phyloP scores from a whole-genome alignment of 2,797 vertebrate species.

The Discoglossus pictus region DNA sequence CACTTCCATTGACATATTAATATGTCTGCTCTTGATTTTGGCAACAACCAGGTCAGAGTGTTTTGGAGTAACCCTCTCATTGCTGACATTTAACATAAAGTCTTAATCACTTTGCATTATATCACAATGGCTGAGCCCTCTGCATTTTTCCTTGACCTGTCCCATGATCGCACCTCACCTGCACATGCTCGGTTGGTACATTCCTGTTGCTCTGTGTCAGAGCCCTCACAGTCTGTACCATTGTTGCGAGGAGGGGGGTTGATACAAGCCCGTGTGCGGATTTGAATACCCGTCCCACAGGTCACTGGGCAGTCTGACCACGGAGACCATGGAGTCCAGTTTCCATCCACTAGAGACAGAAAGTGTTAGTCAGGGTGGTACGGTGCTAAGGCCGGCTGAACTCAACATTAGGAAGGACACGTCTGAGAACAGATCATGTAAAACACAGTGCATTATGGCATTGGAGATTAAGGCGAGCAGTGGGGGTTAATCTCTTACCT shows the following conservation, averaged over 20 bases:
- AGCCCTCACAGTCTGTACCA: slow-evolving; percentile 70
- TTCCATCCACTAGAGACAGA: slow-evolving; percentile 67
- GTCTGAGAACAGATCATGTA: not conserved
- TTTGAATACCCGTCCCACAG: slow-evolving; percentile 72
- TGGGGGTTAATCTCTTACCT: too few species aligned
- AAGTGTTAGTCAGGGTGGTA: not conserved
- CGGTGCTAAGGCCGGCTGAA: not conserved
- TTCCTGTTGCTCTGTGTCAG: slow-evolving; percentile 66
- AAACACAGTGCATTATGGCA: too few species aligned
- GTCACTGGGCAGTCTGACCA: slow-evolving; percentile 85
- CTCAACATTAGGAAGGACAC: not conserved
- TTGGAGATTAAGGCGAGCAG: too few species aligned
- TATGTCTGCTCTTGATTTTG: too few species aligned
- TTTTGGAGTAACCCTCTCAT: too few species aligned
- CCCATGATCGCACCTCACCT: slow-evolving; percentile 54
- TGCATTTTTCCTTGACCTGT: too few species aligned
- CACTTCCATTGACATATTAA: too few species aligned
- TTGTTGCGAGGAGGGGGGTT: slow-evolving; percentile 73
- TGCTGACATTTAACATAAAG: too few species aligned
- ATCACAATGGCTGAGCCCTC: too few species aligned
- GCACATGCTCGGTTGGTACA: slow-evolving; percentile 71
- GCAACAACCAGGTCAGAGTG: too few species aligned
- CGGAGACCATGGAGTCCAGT: slow-evolving; percentile 84
- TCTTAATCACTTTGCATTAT: too few species aligned
- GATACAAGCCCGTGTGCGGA: slow-evolving; percentile 77